Base-by-base conservation (phyloP, 2,888 invertebrate genomes). In the Andrena camellia region DNA sequence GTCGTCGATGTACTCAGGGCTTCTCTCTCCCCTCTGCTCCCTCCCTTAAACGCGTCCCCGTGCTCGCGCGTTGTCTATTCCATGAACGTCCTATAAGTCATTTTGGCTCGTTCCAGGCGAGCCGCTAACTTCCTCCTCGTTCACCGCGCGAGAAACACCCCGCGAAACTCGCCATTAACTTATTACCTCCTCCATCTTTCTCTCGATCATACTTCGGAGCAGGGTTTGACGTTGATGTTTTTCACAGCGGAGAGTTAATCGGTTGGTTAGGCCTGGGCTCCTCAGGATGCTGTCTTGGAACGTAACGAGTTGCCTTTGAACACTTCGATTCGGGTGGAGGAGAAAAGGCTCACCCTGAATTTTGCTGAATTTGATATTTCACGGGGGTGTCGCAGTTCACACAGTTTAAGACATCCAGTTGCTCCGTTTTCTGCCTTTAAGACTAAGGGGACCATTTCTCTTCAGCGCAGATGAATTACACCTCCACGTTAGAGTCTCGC, bases 1-100 rank as follows among this genome's bases (percentile, higher is more conserved):
- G 90, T 90, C 90, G 86, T 86, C 90, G 85, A 80, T 81, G 83
- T 83, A 83, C 71, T 73, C 73, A 50, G 29, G 54, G 62, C 75
- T 78, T 60, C 62, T 29, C 62, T 33, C 71, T 73, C 35, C 54
- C 50, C 42, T 71, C 62, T 29, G 26, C 76, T 70, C 57, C 76
- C 31, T 59, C 31, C n/a, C 70, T 50, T 59, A 52, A 72, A 78
- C 63, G 68, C 33, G 26, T 31, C 64, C 7, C n/a, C 13, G 31
- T 23, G 33, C 60, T 8, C 26, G 48, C 66, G 70, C 35, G 73
- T 74, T 67, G 70, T 85, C 85, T 75, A 85, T 83, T 86, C 81
- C 63, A 20, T 20, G 67, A 73, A 68, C 70, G 60, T 81, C 84
- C 76, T 82, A 76, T 83, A 86, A 83, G 72, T 87, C 85, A 84